These are phyloP conservation scores for Netta rufina DNA, from an alignment of 2,797 vertebrate species.

Conservation along the genomic window DNA sequence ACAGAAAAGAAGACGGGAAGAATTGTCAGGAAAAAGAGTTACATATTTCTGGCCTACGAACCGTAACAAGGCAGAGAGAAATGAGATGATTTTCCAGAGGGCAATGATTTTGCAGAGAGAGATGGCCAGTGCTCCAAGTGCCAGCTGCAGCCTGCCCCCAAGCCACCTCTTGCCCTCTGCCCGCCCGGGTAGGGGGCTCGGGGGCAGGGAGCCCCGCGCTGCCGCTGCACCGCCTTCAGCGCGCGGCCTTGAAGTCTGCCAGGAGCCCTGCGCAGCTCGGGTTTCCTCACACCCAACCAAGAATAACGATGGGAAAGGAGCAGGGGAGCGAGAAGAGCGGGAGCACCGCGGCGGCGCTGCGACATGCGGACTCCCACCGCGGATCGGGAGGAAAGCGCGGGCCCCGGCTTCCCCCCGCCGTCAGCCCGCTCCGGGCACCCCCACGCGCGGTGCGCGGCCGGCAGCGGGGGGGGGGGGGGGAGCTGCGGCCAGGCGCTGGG, in stretches of 20 bases:
- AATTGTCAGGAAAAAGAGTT: neutral
- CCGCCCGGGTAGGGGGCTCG: rapidly evolving
- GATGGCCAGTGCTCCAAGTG: too few relatives aligned
- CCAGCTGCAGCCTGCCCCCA: neutral
- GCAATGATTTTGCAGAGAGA: too few relatives aligned
- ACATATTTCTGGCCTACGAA: neutral
- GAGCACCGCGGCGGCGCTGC: neutral
- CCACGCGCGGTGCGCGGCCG: too few relatives aligned
- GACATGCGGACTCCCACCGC: rapidly evolving
- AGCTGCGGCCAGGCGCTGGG: too few relatives aligned
- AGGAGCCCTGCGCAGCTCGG: neutral
- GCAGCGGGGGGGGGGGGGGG: rapidly evolving
- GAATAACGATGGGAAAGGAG: neutral
- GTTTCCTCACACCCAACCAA: neutral
- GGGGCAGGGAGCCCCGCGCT: neutral
- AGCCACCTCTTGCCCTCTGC: rapidly evolving
- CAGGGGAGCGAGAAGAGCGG: rapidly evolving
- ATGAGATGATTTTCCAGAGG: neutral
- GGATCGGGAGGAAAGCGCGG: rapidly evolving
- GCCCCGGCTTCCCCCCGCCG: neutral
- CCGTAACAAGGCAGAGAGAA: neutral
- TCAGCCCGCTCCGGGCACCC: rapidly evolving
- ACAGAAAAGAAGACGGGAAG: neutral
- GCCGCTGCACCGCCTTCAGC: neutral
- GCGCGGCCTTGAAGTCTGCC: neutral